These are phyloP conservation scores for Falco berigora DNA, from an alignment of 2,797 vertebrate species.

Conservation along the genomic window DNA sequence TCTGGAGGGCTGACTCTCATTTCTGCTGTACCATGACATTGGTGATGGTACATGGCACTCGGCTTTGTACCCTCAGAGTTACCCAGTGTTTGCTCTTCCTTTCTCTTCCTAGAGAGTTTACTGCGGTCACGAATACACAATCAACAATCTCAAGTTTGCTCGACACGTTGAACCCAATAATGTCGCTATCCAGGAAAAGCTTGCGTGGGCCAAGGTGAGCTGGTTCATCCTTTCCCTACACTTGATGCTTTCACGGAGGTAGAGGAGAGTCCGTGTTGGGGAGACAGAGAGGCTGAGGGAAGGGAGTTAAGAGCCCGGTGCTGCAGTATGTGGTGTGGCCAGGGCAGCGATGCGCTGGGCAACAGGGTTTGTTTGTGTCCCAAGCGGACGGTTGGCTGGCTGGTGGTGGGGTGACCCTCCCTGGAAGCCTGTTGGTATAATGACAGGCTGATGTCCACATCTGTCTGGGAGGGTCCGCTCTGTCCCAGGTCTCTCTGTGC, in stretches of 20 bases:
- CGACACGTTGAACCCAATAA: conserved; percentile 91
- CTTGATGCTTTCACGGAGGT: not conserved
- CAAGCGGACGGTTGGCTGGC: not conserved
- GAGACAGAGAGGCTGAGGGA: not conserved
- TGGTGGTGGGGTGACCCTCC: not conserved
- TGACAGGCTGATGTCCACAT: not conserved
- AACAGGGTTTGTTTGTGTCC: not conserved
- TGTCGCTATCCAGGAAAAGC: conserved; percentile 79
- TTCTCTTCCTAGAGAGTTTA: conserved; percentile 81
- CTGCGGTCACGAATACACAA: conserved; percentile 95
- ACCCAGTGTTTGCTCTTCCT: not conserved
- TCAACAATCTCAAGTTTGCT: conserved; percentile 97
- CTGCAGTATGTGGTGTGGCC: accelerated
- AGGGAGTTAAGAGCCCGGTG: not conserved
- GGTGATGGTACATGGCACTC: not conserved
- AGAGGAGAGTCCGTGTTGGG: not conserved
- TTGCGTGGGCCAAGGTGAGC: conserved; percentile 93
- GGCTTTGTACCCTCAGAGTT: not conserved
- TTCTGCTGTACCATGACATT: not conserved
- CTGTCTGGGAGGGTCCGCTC: not conserved
- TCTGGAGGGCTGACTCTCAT: not conserved
- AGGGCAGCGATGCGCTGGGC: not conserved
- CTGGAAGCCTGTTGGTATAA: not conserved
- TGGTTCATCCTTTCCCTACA: not conserved
- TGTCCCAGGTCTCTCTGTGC: not conserved